Percentiles rank a stretch among this genome's conserved stretches.
Evolutionary conservation across 2,888 invertebrate species (phyloP).

Genomic region (Mythimna albipuncta): DNA sequence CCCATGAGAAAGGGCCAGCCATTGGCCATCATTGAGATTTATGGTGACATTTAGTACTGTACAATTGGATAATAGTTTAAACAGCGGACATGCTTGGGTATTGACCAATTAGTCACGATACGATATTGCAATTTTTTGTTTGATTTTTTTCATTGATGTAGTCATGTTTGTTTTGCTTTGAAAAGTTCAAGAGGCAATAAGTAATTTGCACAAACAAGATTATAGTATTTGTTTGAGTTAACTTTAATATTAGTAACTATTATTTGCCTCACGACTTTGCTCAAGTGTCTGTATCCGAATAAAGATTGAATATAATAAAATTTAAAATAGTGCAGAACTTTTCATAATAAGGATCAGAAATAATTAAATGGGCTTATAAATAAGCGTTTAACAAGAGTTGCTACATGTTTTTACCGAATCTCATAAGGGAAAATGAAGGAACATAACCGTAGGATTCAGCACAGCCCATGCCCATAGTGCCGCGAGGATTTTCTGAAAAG

Average conservation of each 20-base stretch:
- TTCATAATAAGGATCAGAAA: too few relatives aligned
- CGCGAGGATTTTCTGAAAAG: too few relatives aligned
- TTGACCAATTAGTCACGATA: slow-evolving; percentile 48
- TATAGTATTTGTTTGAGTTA: neutral
- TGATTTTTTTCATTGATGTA: neutral
- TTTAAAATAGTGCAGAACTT: too few relatives aligned
- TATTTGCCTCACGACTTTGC: too few relatives aligned
- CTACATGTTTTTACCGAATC: too few relatives aligned
- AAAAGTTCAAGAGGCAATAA: slow-evolving; percentile 5
- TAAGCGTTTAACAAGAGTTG: too few relatives aligned
- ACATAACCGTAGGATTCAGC: too few relatives aligned
- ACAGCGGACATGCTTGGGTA: slow-evolving; percentile 53
- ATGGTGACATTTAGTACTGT: slow-evolving; percentile 65
- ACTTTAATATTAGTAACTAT: neutral
- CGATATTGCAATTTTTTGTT: slow-evolving; percentile 51
- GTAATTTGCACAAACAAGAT: neutral
- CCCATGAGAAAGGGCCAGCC: slow-evolving; percentile 65
- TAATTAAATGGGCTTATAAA: too few relatives aligned
- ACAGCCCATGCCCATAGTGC: too few relatives aligned
- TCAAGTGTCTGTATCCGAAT: too few relatives aligned
- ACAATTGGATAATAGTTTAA: slow-evolving; percentile 64
- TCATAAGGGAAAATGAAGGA: too few relatives aligned
- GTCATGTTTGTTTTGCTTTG: neutral
- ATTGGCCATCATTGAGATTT: slow-evolving; percentile 73
- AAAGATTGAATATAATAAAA: too few relatives aligned